Conservation (phyloP, 1,140 invertebrate species). For the Bradysia coprophila region DNA sequence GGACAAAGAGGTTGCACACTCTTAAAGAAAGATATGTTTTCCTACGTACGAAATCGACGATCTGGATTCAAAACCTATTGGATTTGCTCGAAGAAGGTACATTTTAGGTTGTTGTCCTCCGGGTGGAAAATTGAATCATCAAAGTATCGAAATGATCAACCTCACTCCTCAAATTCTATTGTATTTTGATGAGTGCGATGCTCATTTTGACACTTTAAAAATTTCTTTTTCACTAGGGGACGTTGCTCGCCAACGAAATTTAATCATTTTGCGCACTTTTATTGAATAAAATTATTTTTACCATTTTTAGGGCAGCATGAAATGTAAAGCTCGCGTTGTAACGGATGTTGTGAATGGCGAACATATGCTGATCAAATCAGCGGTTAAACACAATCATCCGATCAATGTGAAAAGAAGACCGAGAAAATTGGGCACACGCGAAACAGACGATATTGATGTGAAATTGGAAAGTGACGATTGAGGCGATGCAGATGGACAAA, state of each 20-base stretch:
- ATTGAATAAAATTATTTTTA: too few species aligned
- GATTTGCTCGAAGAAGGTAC: constrained; percentile 23
- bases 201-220: neutral
- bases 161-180: too few species aligned
- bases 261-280: too few species aligned
- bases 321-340: constrained; percentile 21
- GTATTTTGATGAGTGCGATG: too few species aligned
- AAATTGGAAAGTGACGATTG: too few species aligned
- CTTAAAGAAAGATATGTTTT: constrained; percentile 14
- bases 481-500: too few species aligned
- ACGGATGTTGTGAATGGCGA: constrained; percentile 19
- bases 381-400: constrained; percentile 17
- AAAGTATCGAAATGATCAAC: too few species aligned
- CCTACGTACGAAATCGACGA: constrained; percentile 18
- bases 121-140: neutral
- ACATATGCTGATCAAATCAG: constrained; percentile 17
- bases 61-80: constrained; percentile 20
- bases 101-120: too few species aligned
- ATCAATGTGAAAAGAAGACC: constrained; percentile 1
- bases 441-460: neutral
- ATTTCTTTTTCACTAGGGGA: neutral
- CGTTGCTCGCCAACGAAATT: too few species aligned
- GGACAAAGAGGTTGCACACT: constrained; percentile 20
- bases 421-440: neutral
- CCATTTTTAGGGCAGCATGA: constrained; percentile 16